Evolutionary conservation across 2,888 invertebrate species (phyloP), one percentile per base, ranked within the genome.

Genomic region (Xestoiulus laeticollis): DNA sequence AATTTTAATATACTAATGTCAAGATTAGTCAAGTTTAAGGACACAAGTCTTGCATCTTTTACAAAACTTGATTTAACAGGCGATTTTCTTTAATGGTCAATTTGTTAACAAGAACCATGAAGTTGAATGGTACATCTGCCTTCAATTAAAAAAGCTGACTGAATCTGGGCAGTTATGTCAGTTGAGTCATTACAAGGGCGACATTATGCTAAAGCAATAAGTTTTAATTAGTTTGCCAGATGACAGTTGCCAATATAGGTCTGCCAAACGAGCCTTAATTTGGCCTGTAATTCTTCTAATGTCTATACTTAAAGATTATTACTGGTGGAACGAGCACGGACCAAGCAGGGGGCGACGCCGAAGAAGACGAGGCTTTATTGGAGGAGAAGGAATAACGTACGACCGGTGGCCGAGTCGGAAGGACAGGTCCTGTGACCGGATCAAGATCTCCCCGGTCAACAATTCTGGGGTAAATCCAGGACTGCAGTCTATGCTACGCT

Each of bases 341-440:
- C 26, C 44, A 22, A 44, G 38, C 26, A 38, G 85, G 43, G 85
- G 85, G n/a, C 33, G 84, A 12, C 82, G 87, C 82, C 32, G 87
- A 82, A 59, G 84, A 43, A 32, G 87, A 83, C 38, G 87, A 32
- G 43, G 38, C 8, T 84, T 82, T 22, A 48, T 84, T 22, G 87
- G 87, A 14, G 87, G 87, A 16, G 87, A 87, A 87, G 87, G 87
- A 16, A 87, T 87, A 6, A 84, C 87, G 3, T 87, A 87, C 84
- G 87, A 87, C 78, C 82, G 87, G 16, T 87, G 87, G 87, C 87
- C 87, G 6, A 87, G 87, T 84, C 82, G 87, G 68, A 86, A 53
- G 22, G 59, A 86, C 48, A 85, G 85, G 44, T 78, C 78, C 14
- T 78, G 78, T 32, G 78, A 78, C 78, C 78, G 78, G 30, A 14